Evolutionary conservation across 2,888 invertebrate species (phyloP).

Genomic region (Drosophila lutescens): DNA sequence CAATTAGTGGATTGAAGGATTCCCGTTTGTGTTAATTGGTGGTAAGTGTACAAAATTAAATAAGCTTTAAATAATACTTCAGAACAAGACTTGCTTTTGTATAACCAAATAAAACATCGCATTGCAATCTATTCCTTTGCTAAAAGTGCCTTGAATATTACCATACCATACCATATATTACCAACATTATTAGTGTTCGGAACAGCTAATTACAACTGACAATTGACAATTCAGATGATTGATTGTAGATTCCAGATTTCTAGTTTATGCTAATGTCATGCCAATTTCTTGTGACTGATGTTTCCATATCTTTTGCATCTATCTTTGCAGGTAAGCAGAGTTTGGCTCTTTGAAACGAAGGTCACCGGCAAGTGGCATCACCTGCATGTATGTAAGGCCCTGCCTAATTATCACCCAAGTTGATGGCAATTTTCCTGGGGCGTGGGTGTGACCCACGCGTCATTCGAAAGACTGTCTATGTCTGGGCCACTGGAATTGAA

Average conservation of each 20-base stretch:
- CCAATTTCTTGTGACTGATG: constrained; percentile 37
- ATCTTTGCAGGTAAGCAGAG: constrained; percentile 41
- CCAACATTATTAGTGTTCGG: not conserved
- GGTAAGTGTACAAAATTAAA: too few species aligned
- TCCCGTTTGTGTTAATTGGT: not conserved
- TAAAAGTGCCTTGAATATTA: not conserved
- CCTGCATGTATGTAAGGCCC: constrained; percentile 45
- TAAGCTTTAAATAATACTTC: too few species aligned
- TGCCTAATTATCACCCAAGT: constrained; percentile 59
- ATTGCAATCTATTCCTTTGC: too few species aligned
- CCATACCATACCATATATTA: not conserved
- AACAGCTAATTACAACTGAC: constrained; percentile 19
- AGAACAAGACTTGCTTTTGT: too few species aligned
- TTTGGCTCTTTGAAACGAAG: constrained; percentile 19
- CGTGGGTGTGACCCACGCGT: constrained; percentile 71
- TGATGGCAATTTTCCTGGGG: constrained; percentile 1
- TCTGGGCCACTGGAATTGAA: constrained; percentile 39
- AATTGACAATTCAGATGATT: constrained; percentile 23
- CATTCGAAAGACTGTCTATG: constrained; percentile 1
- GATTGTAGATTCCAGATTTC: constrained; percentile 19
- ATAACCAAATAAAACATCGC: too few species aligned
- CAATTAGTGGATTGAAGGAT: not conserved
- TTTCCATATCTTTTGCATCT: constrained; percentile 13
- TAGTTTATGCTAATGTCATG: constrained; percentile 20
- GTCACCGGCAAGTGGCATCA: constrained; percentile 24